Conservation (phyloP, 2,797 vertebrate genomes). For the Chelonia mydas region DNA sequence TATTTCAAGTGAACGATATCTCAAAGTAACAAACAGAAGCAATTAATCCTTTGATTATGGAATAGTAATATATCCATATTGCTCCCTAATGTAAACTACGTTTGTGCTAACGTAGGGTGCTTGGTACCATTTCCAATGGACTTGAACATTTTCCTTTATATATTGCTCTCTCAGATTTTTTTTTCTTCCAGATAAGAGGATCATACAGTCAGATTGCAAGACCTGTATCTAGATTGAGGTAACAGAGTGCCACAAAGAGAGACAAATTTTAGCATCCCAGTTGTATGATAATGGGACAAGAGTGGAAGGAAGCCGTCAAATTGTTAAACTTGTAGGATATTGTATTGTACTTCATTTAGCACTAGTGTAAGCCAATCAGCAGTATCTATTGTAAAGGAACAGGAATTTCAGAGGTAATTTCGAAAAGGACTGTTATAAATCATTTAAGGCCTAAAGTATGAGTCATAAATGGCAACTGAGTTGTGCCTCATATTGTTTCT, state of each 20-base stretch:
- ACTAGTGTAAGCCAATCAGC: constrained; percentile 38
- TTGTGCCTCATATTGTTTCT: constrained; percentile 86
- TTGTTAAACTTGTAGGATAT: background rate
- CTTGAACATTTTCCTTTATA: background rate
- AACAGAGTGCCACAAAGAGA: background rate
- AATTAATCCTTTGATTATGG: background rate
- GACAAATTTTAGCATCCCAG: background rate
- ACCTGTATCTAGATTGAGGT: background rate
- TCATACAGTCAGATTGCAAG: background rate
- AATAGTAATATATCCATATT: background rate
- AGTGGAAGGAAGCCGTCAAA: constrained; percentile 44
- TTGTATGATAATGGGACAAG: background rate
- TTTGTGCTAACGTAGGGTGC: background rate
- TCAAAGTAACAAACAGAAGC: background rate
- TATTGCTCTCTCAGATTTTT: rapidly evolving
- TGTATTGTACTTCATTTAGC: constrained; percentile 22
- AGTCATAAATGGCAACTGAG: constrained; percentile 84
- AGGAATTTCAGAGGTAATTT: constrained; percentile 64
- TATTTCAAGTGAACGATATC: background rate
- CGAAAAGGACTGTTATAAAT: constrained; percentile 83
- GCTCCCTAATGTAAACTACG: background rate
- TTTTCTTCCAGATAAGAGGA: background rate
- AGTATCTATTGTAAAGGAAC: constrained; percentile 70
- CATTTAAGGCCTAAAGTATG: constrained; percentile 86
- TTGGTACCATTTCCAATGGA: background rate